Evolutionary conservation across 1,140 invertebrate species (phyloP), one percentile per base, ranked within the genome.

Genomic region (Temnothorax nylanderi): DNA sequence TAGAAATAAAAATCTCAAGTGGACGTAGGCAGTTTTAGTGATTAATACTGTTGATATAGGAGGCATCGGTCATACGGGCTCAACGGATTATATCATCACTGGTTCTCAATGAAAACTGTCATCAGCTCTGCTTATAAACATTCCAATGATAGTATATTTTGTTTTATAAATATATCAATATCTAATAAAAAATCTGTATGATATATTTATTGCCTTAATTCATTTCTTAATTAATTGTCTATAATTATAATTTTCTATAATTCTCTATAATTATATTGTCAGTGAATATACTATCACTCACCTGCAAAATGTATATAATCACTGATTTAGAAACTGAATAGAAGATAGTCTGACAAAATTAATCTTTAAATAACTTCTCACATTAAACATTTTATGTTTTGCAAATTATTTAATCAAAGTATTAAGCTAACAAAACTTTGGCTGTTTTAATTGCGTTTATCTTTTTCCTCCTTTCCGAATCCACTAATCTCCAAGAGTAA

Each of bases 1-100:
- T 6, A 8, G 54, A 49, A 76, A 76, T 72, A 58, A 41, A 37
- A 26, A 58, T 41, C 34, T 75, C 11, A 54, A 75, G 69, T 51
- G 18, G 51, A 74, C 4, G 47, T 18, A 72, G 16, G 16, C 44
- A 34, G 5, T 26, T 75, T 41, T 56, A 56, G 0, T 75, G n/a
- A 56, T 21, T 54, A 51, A 74, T 37, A 54, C 18, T 49, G 47
- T 71, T 51, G 47, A 51, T 10, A 16, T 8, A 54, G 0, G 13
- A 74, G 32, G 32, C 11, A 74, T 13, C 4, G 49, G 13, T 56
- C 7, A 21, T 21, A 11, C 62, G 18, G 3, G 18, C n/a, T 56
- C n/a, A n/a, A 75, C 13, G 34, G 8, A 41, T 75, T 58, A 41
- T 41, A 58, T 58, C n/a, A 10, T 37, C 7, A 41, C 16, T 34